Evolutionary conservation across 2,113 vertebrate genomes (phyloP), one percentile per base, ranked within the genome.

Genomic region (Typhlomys cinereus): DNA sequence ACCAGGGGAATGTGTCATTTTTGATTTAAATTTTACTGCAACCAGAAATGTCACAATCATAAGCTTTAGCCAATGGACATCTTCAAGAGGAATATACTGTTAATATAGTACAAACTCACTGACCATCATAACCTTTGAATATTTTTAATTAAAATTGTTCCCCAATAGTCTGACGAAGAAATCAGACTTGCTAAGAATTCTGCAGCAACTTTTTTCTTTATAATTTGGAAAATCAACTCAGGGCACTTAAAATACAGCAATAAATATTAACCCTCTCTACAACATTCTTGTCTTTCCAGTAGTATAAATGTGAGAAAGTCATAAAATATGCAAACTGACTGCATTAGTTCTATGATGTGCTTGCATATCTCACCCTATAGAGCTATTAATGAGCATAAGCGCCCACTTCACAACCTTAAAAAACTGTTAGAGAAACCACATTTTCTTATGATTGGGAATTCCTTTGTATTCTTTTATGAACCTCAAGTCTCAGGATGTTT

Each of bases 401-500:
- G 67, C 8, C 50, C 93, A 20, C 74, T 97, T 95, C 92, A 94
- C 20, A n/a, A n/a, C 92, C n/a, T n/a, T 90, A 85, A n/a, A 96
- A 96, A 91, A 96, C 84, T 94, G 86, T 95, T 80, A 95, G 0
- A 97, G 90, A 97, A 97, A 97, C 91, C 85, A 97, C 89, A 96
- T 54, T 93, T 96, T n/a, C n/a, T 94, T 95, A 86, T 96, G 96
- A 93, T 83, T 92, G 96, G 70, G 59, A 95, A 95, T 96, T 96
- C 96, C 93, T 94, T 97, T 86, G 96, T 97, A 39, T 95, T 84
- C 97, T 97, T n/a, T 95, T 96, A 93, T 92, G 97, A 88, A 95
- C 73, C 18, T 96, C 91, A 89, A 91, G 96, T 95, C 69, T n/a
- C 59, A 95, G 93, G 4, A 93, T 59, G 94, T 69, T 69, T 97